Conservation (phyloP, 2,797 vertebrate genomes). For the Rhinophrynus dorsalis region DNA sequence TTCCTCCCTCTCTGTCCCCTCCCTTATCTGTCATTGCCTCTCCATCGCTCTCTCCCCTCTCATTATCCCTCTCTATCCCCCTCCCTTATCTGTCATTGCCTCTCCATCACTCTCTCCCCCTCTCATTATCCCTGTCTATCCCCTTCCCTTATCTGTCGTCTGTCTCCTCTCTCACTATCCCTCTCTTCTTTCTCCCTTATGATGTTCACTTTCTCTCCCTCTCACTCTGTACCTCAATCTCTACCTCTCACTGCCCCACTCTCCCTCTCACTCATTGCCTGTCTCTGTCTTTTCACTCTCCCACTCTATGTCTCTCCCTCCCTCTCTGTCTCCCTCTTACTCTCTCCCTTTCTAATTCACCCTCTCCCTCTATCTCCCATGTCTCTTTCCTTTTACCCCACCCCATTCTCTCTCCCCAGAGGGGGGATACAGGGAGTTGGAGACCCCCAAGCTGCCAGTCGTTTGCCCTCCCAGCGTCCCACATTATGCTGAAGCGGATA, state of each 20-base stretch:
- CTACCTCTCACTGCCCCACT: background rate
- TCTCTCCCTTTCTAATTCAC: conserved; percentile 9
- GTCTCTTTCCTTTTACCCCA: background rate
- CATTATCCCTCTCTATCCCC: too few relatives aligned
- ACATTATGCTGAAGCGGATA: conserved; percentile 92
- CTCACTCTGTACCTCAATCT: conserved; percentile 31
- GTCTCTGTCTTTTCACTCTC: background rate
- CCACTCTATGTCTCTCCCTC: conserved; percentile 25
- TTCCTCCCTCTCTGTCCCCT: too few relatives aligned
- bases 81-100: too few relatives aligned
- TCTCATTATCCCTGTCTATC: too few relatives aligned
- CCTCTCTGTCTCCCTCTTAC: conserved; percentile 35
- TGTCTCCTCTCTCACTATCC: background rate
- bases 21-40: too few relatives aligned
- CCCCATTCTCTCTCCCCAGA: conserved; percentile 50
- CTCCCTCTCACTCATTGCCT: too few relatives aligned
- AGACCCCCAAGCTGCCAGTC: conserved; percentile 59
- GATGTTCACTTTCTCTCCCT: conserved; percentile 30
- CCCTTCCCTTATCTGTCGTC: background rate
- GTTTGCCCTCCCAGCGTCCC: conserved; percentile 77
- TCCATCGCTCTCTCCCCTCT: too few relatives aligned
- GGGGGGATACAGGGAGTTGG: conserved; percentile 71
- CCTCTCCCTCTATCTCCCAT: background rate
- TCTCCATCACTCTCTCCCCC: too few relatives aligned
- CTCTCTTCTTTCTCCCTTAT: background rate